These are phyloP conservation scores for Thysanoteuthis rhombus DNA, from an alignment of 2,888 invertebrate genomes.

Conservation along the genomic window DNA sequence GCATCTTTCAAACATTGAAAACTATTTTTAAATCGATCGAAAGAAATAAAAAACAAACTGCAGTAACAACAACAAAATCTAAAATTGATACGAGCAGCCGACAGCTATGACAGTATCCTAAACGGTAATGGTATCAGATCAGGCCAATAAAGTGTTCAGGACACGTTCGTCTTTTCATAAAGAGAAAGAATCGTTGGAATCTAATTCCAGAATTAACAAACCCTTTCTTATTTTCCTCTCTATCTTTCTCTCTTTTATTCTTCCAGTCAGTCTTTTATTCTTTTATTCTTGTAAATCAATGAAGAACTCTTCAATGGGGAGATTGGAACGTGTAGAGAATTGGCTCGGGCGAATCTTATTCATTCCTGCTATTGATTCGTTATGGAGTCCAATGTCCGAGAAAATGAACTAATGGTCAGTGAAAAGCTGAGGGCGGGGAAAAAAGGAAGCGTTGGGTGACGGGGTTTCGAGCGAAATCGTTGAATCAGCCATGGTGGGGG, in stretches of 20 bases:
- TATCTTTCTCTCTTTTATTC: neutral
- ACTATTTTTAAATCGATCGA: neutral
- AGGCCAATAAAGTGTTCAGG: neutral
- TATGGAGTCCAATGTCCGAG: neutral
- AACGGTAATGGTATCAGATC: neutral
- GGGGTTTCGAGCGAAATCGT: too few species aligned
- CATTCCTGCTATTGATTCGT: neutral
- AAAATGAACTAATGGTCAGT: neutral
- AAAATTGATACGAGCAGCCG: neutral
- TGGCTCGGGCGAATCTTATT: neutral
- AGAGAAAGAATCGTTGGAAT: neutral
- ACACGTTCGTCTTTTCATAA: conserved; percentile 12
- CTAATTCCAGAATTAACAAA: neutral
- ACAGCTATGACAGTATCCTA: neutral
- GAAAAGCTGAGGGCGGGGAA: neutral
- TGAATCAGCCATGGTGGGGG: neutral
- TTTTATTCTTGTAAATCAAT: neutral
- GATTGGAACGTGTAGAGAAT: neutral
- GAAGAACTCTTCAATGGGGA: neutral
- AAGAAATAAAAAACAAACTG: neutral
- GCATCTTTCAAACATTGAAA: conserved; percentile 12
- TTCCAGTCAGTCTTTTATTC: too few species aligned
- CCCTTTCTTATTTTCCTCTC: neutral
- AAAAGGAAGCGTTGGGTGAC: neutral
- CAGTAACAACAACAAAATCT: neutral